Conservation (phyloP, 30 jellyfish, hydroid and myxozoan genomes). For the Chironex yamaguchii region DNA sequence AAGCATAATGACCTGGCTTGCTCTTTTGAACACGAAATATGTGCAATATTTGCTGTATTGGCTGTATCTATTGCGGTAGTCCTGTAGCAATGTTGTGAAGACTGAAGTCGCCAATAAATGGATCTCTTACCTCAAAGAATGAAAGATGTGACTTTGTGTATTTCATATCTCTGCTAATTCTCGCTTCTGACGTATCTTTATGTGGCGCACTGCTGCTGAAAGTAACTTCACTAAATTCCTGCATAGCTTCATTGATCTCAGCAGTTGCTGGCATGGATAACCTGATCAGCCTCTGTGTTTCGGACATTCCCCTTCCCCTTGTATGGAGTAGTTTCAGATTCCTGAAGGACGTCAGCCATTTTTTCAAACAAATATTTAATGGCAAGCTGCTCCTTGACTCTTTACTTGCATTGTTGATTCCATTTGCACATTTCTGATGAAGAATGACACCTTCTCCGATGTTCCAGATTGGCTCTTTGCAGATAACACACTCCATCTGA, state of each 20-base stretch:
- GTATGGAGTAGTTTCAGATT: conserved; percentile 19
- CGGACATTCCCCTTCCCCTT: conserved; percentile 69
- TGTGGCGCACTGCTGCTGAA: conserved; percentile 32
- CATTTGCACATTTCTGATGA: conserved; percentile 51
- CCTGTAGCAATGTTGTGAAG: not conserved
- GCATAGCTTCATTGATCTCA: conserved; percentile 29
- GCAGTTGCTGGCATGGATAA: conserved; percentile 41
- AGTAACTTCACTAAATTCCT: conserved; percentile 20
- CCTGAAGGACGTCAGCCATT: conserved; percentile 49
- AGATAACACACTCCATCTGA: conserved; percentile 49
- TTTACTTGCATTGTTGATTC: conserved; percentile 53
- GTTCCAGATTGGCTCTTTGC: conserved; percentile 33
- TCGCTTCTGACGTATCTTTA: conserved; percentile 44
- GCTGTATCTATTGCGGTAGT: no score
- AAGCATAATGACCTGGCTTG: not conserved
- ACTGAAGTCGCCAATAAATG: not conserved
- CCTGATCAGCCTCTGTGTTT: conserved; percentile 12
- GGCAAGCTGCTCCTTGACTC: conserved; percentile 66
- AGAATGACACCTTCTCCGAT: conserved; percentile 44
- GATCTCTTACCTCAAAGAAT: conserved; percentile 40
- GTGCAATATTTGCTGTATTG: no score
- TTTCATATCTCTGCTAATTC: conserved; percentile 40
- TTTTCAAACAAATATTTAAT: conserved; percentile 36
- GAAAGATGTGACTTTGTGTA: conserved; percentile 37
- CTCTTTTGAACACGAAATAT: no score